A percentile compares a stretch with the other conserved stretches of the same genome.
Evolutionary conservation across 2,113 vertebrate genomes (phyloP).

Genomic region (Callipepla californica): DNA sequence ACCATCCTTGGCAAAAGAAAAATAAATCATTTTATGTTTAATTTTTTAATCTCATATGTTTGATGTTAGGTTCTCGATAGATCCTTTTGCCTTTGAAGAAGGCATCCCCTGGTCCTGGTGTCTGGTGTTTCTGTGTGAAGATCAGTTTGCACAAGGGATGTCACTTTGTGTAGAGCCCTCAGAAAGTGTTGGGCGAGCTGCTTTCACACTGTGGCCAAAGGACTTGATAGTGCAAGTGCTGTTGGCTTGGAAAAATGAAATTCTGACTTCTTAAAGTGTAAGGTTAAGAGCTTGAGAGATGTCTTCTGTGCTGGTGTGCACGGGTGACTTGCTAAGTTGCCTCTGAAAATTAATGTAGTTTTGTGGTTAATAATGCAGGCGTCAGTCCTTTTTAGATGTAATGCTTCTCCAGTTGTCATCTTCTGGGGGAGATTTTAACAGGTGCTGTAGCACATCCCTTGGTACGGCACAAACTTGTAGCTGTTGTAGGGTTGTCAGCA

Average conservation of each 20-base stretch:
- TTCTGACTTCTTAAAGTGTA: background rate
- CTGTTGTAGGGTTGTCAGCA: background rate
- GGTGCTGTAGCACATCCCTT: background rate
- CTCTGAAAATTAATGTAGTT: background rate
- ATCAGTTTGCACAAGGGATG: background rate
- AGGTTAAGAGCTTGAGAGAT: background rate
- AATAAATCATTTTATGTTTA: background rate
- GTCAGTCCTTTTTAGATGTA: background rate
- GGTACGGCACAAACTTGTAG: background rate
- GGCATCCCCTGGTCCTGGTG: background rate
- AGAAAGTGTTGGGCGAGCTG: background rate
- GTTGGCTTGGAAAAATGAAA: background rate
- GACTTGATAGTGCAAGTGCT: background rate
- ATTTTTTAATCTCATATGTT: background rate
- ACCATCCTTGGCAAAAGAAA: background rate
- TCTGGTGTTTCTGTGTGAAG: slow-evolving; percentile 20
- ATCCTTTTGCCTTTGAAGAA: background rate
- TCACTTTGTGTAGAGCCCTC: background rate
- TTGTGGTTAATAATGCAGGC: background rate
- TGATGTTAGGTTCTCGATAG: background rate
- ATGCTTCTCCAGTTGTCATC: slow-evolving; percentile 8
- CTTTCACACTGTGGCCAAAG: background rate
- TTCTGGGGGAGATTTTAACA: slow-evolving; percentile 32
- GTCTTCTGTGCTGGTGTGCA: background rate
- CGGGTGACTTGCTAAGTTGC: background rate